These are phyloP conservation scores for Lethrus apterus DNA, from an alignment of 1,140 invertebrate species.

Conservation along the genomic window DNA sequence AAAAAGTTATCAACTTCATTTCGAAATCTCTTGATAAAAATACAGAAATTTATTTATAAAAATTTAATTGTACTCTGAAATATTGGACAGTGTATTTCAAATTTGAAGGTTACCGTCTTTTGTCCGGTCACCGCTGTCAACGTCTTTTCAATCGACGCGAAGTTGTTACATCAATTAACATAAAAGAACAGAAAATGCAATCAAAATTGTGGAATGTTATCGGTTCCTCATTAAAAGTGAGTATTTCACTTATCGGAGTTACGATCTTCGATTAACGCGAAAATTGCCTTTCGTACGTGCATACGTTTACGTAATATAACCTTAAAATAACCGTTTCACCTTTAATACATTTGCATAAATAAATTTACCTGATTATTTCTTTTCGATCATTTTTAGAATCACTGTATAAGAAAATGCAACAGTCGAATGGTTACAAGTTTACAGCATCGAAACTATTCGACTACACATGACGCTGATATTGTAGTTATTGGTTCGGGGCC, in stretches of 20 bases:
- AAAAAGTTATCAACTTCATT: too few relatives aligned
- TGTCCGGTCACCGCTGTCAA: too few relatives aligned
- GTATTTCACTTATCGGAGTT: slow-evolving; percentile 1
- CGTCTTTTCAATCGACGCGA: too few relatives aligned
- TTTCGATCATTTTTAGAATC: slow-evolving; percentile 3
- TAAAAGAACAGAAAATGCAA: too few relatives aligned
- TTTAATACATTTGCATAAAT: slow-evolving; percentile 2
- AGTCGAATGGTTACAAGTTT: slow-evolving; percentile 23
- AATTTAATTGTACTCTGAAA: too few relatives aligned
- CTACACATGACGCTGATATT: slow-evolving; percentile 77
- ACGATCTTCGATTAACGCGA: too few relatives aligned
- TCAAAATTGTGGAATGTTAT: too few relatives aligned
- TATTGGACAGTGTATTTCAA: too few relatives aligned
- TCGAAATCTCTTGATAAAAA: too few relatives aligned
- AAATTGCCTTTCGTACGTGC: neutral
- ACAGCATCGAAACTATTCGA: slow-evolving; percentile 53
- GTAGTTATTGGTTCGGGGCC: slow-evolving; percentile 98
- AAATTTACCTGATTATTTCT: neutral
- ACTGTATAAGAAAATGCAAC: slow-evolving; percentile 17
- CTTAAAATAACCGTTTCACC: slow-evolving; percentile 17
- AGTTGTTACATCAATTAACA: too few relatives aligned
- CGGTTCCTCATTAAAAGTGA: neutral
- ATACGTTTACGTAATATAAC: slow-evolving; percentile 37
- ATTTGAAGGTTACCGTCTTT: too few relatives aligned
- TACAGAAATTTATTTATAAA: too few relatives aligned